Evolutionary conservation across 2,113 vertebrate species (phyloP).

Genomic region (Procavia capensis): DNA sequence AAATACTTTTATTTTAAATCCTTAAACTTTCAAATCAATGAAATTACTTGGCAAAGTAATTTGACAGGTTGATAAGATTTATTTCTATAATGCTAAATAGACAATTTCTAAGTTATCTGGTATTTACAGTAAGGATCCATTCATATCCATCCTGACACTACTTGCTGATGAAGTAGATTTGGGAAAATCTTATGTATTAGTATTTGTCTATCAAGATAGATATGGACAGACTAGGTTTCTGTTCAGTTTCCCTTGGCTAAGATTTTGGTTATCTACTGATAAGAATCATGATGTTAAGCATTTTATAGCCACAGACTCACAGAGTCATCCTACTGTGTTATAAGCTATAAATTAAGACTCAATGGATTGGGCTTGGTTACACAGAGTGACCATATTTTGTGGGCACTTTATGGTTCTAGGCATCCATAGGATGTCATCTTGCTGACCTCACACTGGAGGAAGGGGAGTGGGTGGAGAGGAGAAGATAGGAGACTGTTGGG

Average conservation of each 20-base stretch:
- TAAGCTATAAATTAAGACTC: background rate
- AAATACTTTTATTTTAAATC: background rate
- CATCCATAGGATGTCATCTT: no score
- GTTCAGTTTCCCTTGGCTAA: constrained; percentile 2
- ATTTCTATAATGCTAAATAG: background rate
- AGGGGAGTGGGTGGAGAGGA: no score
- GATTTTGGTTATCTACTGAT: background rate
- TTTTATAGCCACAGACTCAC: background rate
- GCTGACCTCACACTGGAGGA: no score
- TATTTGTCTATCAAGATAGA: background rate
- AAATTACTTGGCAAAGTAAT: background rate
- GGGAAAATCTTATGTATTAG: background rate
- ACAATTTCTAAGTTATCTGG: background rate
- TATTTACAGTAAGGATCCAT: background rate
- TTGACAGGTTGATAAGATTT: background rate
- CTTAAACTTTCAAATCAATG: background rate
- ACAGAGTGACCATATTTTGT: no score
- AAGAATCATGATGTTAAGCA: background rate
- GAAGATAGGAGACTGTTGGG: no score
- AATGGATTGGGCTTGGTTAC: no score
- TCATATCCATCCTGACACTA: constrained; percentile 21
- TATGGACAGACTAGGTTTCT: background rate
- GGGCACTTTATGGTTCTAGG: no score
- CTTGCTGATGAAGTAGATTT: background rate
- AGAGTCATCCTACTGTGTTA: background rate